These are phyloP conservation scores for Adoxophyes honmai DNA, from an alignment of 1,140 invertebrate genomes.

Conservation along the genomic window DNA sequence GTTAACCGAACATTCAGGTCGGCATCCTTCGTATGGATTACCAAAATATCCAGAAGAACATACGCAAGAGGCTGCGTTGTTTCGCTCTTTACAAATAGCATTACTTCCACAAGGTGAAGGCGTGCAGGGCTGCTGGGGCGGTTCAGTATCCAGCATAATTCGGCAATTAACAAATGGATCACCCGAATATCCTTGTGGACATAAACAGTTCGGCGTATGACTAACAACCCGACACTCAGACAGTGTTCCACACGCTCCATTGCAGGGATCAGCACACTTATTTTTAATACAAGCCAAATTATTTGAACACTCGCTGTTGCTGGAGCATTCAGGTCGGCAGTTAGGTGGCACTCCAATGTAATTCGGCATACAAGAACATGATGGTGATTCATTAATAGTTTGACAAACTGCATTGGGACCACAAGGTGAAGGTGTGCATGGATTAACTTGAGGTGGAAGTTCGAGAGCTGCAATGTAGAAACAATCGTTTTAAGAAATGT, in stretches of 20 bases:
- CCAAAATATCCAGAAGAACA: constrained; percentile 83
- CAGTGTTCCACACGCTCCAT: constrained; percentile 80
- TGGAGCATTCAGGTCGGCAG: constrained; percentile 82
- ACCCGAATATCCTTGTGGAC: constrained; percentile 77
- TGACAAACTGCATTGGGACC: constrained; percentile 84
- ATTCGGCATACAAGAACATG: constrained; percentile 81
- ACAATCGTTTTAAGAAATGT: neutral
- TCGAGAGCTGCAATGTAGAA: constrained; percentile 72
- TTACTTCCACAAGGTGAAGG: constrained; percentile 85
- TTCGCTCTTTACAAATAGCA: constrained; percentile 80
- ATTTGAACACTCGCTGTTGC: constrained; percentile 80
- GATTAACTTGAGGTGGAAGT: constrained; percentile 75
- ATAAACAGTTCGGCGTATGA: constrained; percentile 82
- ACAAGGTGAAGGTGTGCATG: constrained; percentile 84
- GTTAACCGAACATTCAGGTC: constrained; percentile 81
- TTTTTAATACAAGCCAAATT: constrained; percentile 82
- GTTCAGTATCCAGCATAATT: constrained; percentile 47
- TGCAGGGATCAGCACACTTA: constrained; percentile 84
- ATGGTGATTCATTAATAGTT: constrained; percentile 78
- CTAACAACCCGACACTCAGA: constrained; percentile 83
- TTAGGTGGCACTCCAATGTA: constrained; percentile 82
- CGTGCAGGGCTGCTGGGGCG: constrained; percentile 74
- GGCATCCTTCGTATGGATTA: constrained; percentile 82
- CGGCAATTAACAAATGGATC: constrained; percentile 79
- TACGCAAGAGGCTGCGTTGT: constrained; percentile 80